Percentiles rank a stretch among this genome's conserved stretches.
These are phyloP conservation scores for Meloe dianella DNA, from an alignment of 2,888 invertebrate genomes.

Conservation along the genomic window DNA sequence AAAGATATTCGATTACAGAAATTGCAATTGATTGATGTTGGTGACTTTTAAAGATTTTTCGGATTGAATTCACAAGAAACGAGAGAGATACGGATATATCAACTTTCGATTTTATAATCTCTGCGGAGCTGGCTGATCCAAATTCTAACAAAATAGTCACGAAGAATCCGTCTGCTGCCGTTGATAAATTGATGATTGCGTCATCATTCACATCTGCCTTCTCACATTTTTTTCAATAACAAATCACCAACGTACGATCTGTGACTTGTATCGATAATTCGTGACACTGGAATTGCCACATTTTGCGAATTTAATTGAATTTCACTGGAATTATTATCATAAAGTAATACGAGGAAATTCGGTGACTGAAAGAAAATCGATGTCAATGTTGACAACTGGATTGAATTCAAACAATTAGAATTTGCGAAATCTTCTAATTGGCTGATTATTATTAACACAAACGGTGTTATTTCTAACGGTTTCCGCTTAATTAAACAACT, in stretches of 20 bases:
- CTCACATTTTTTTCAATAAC: too few relatives aligned
- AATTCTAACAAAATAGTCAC: constrained; percentile 6
- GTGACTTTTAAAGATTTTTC: constrained; percentile 8
- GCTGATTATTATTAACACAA: not conserved
- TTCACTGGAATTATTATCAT: not conserved
- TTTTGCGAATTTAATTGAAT: not conserved
- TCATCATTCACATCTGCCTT: not conserved
- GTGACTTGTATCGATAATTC: not conserved
- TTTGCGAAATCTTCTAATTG: constrained; percentile 9
- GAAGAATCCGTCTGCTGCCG: not conserved
- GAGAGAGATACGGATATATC: too few relatives aligned
- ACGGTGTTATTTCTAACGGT: not conserved
- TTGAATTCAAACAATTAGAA: not conserved
- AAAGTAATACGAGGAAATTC: too few relatives aligned
- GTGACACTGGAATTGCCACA: not conserved
- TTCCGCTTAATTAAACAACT: not conserved
- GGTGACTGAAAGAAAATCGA: not conserved
- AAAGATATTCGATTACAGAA: constrained; percentile 7
- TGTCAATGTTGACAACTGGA: constrained; percentile 2
- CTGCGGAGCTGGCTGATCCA: not conserved
- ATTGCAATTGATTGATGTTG: constrained; percentile 12
- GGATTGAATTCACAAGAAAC: not conserved
- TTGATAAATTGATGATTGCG: not conserved
- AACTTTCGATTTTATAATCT: not conserved
- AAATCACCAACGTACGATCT: too few relatives aligned